These are phyloP conservation scores for Colostygia pectinataria DNA, from an alignment of 2,888 invertebrate species.

Conservation along the genomic window DNA sequence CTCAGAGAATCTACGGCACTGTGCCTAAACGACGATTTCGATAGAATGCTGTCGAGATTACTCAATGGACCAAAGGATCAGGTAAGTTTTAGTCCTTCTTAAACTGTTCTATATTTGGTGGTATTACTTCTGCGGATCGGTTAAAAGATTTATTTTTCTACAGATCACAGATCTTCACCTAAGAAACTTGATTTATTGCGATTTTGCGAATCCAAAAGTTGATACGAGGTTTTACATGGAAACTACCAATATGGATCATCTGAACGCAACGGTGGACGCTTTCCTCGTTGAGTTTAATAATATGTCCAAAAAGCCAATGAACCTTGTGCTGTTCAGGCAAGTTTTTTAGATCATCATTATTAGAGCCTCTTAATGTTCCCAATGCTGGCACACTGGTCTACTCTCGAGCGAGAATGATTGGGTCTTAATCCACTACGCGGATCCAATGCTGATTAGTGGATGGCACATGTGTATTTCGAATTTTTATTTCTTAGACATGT, in stretches of 20 bases:
- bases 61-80: conserved; percentile 49
- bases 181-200: conserved; percentile 94
- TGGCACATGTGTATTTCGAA: too few species aligned
- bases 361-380: background rate
- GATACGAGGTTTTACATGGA: conserved; percentile 95
- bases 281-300: conserved; percentile 96
- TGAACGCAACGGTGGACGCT: conserved; percentile 92
- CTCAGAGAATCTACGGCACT: conserved; percentile 84
- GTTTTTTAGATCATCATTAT: background rate
- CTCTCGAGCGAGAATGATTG: too few species aligned
- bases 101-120: too few species aligned
- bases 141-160: conserved; percentile 27
- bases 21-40: conserved; percentile 86
- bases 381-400: too few species aligned
- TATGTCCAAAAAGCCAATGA: conserved; percentile 98
- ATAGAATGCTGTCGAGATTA: conserved; percentile 87
- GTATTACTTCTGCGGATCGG: too few species aligned
- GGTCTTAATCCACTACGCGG: too few species aligned
- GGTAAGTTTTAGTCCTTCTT: too few species aligned
- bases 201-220: conserved; percentile 96
- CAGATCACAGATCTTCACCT: conserved; percentile 91
- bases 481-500: too few species aligned
- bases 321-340: conserved; percentile 93
- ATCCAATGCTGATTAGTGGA: too few species aligned
- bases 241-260: conserved; percentile 90